Conservation (phyloP, 2,113 vertebrate species). For the Mesitornis unicolor region DNA sequence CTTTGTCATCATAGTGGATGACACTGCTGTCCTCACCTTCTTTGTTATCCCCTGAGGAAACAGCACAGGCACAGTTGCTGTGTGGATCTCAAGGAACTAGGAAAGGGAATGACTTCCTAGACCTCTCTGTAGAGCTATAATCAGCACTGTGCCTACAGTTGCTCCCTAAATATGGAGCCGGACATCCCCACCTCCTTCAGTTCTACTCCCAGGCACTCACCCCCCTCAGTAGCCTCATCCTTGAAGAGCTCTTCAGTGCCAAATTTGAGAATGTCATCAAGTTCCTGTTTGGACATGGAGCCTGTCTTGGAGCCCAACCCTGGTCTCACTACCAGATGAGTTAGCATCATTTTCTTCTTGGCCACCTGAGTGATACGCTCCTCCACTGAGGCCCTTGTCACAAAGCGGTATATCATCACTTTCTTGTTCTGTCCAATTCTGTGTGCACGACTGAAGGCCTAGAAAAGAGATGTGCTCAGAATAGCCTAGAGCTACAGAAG, state of each 20-base stretch:
- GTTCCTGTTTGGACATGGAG: constrained; percentile 98
- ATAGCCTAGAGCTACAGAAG: neutral
- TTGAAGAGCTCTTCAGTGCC: constrained; percentile 97
- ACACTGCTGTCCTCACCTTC: constrained; percentile 94
- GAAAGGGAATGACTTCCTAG: neutral
- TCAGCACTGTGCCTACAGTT: neutral
- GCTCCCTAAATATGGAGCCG: neutral
- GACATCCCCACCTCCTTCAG: neutral
- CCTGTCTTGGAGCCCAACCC: constrained; percentile 96
- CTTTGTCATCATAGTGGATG: constrained; percentile 96
- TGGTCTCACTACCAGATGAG: constrained; percentile 94
- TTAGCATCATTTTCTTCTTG: constrained; percentile 99
- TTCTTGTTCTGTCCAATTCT: constrained; percentile 98
- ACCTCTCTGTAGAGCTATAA: neutral
- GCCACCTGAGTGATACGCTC: constrained; percentile 98
- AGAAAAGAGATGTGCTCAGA: neutral
- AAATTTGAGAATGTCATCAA: constrained; percentile 98
- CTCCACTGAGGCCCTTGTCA: constrained; percentile 96
- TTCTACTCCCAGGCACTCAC: constrained; percentile 48
- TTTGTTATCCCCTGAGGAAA: constrained; percentile 85
- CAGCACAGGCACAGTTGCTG: neutral
- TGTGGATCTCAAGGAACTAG: neutral
- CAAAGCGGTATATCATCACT: constrained; percentile 99
- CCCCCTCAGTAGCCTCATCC: constrained; percentile 88
- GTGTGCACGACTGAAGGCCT: constrained; percentile 98